A percentile compares a stretch with the other conserved stretches of the same genome.
These are phyloP conservation scores for Merops nubicus DNA, from an alignment of 2,113 vertebrate species.

Conservation along the genomic window DNA sequence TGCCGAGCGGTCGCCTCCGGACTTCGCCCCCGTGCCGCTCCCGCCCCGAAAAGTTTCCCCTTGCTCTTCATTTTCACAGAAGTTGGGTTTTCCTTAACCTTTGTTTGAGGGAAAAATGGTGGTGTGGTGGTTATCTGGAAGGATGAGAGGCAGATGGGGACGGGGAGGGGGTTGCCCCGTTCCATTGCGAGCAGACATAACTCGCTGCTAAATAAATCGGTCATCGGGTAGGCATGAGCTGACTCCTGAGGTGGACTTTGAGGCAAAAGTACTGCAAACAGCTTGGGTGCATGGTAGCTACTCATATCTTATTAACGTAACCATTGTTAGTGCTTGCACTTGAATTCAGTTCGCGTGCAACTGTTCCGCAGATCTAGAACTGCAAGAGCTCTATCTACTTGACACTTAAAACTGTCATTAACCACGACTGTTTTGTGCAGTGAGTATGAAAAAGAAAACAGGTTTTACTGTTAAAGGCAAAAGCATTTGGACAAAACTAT, in stretches of 20 bases:
- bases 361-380: neutral
- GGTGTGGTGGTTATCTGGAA: neutral
- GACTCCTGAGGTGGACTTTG: neutral
- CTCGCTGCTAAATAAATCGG: neutral
- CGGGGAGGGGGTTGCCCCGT: neutral
- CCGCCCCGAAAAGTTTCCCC: neutral
- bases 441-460: neutral
- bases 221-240: neutral
- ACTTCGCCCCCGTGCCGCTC: neutral
- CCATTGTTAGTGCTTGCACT: neutral
- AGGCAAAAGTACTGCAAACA: neutral
- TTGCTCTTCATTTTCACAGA: neutral
- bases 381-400: neutral
- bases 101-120: slow-evolving; percentile 38
- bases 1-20: neutral
- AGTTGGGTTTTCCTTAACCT: neutral
- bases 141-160: neutral
- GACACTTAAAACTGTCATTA: neutral
- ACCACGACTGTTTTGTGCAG: neutral
- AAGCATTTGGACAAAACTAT: neutral
- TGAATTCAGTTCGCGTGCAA: neutral
- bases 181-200: neutral
- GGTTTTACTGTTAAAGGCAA: neutral
- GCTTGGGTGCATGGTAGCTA: neutral
- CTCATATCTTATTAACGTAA: neutral